Conservation (phyloP, 1,140 invertebrate genomes). For the Bradynema listronoti region DNA sequence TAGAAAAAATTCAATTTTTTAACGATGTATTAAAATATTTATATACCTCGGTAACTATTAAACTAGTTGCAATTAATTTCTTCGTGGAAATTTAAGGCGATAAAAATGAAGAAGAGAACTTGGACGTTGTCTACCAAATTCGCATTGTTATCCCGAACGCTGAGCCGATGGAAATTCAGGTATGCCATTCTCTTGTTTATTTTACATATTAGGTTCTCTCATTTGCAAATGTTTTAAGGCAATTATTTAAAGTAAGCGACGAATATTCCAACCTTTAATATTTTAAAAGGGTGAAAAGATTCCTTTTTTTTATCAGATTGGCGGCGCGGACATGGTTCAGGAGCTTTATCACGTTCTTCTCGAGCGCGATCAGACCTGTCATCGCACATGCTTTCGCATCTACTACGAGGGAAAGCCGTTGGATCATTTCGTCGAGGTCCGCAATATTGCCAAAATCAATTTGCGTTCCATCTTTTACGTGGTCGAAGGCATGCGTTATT, state of each 20-base stretch:
- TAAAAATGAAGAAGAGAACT: constrained; percentile 1
- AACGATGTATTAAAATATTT: too few species aligned
- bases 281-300: neutral
- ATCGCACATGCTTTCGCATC: constrained; percentile 28
- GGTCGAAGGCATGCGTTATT: too few species aligned
- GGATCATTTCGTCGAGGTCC: constrained; percentile 32
- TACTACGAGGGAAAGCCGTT: constrained; percentile 29
- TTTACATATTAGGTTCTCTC: neutral
- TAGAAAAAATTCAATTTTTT: constrained; percentile 11
- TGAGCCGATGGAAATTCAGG: constrained; percentile 27
- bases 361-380: constrained; percentile 22
- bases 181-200: too few species aligned
- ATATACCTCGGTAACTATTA: too few species aligned
- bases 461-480: constrained; percentile 21
- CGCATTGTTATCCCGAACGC: constrained; percentile 16
- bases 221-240: neutral
- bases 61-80: too few species aligned
- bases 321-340: constrained; percentile 26
- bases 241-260: neutral
- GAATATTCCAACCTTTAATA: neutral
- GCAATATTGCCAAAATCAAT: constrained; percentile 25
- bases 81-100: constrained; percentile 9
- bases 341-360: constrained; percentile 34
- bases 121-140: constrained; percentile 1
- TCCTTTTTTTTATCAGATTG: constrained; percentile 18